phyloP scores from a whole-genome alignment of 2,888 invertebrate genomes.

The Hemistola chrysoprasaria region DNA sequence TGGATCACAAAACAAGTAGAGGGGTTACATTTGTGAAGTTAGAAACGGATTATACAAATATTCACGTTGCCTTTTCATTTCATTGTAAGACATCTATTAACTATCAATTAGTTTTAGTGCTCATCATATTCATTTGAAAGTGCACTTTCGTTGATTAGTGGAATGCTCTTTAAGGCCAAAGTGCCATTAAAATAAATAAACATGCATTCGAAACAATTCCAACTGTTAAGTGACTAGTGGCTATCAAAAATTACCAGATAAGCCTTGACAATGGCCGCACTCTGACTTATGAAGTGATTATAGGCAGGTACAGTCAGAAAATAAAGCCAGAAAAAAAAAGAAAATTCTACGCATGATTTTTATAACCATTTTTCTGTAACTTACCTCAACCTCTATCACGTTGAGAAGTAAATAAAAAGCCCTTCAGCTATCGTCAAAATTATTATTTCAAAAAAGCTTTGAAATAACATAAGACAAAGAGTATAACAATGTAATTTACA shows the following conservation, averaged over 20 bases:
- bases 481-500: too few species aligned
- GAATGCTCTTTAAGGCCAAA: constrained; percentile 71
- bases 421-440: too few species aligned
- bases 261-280: constrained; percentile 61
- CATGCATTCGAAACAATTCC: constrained; percentile 70
- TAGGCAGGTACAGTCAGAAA: constrained; percentile 22
- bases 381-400: too few species aligned
- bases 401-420: too few species aligned
- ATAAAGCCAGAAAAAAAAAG: constrained; percentile 1
- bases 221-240: constrained; percentile 78
- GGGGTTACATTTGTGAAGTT: too few species aligned
- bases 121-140: constrained; percentile 76
- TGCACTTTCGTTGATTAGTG: constrained; percentile 73
- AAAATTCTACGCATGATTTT: too few species aligned
- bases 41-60: too few species aligned
- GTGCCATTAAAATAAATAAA: constrained; percentile 78
- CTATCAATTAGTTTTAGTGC: constrained; percentile 67
- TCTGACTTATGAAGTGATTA: constrained; percentile 80
- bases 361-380: too few species aligned
- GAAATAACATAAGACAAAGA: too few species aligned
- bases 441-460: too few species aligned
- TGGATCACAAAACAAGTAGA: constrained; percentile 9
- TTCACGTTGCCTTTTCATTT: too few species aligned
- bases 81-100: too few species aligned
- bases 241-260: constrained; percentile 81